These are phyloP conservation scores for Pardalotus punctatus DNA, from an alignment of 2,113 vertebrate species.

Conservation along the genomic window DNA sequence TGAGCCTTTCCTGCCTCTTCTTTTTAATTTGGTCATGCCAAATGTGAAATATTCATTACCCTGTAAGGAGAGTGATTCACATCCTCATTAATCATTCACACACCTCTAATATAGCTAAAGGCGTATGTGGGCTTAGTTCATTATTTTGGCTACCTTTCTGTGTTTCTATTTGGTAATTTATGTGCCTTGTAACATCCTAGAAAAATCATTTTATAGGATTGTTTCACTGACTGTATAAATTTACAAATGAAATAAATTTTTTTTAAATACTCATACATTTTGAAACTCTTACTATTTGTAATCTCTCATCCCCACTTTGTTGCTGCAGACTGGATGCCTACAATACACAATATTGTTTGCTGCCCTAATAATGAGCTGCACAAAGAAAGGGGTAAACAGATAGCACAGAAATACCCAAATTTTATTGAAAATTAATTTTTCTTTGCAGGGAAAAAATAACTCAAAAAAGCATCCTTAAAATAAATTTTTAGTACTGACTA, in stretches of 20 bases:
- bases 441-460: background rate
- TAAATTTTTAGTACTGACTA: background rate
- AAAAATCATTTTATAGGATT: constrained; percentile 50
- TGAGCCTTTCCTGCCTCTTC: background rate
- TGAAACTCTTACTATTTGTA: background rate
- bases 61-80: background rate
- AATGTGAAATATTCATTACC: background rate
- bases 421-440: background rate
- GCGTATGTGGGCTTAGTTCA: background rate
- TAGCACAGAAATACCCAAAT: background rate
- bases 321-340: background rate
- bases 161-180: constrained; percentile 63
- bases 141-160: constrained; percentile 45
- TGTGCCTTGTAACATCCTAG: constrained; percentile 54
- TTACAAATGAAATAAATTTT: constrained; percentile 52
- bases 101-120: background rate
- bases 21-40: background rate
- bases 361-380: background rate
- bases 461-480: background rate
- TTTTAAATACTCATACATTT: background rate
- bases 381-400: background rate
- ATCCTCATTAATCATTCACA: background rate
- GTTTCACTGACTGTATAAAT: constrained; percentile 62
- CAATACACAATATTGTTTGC: background rate
- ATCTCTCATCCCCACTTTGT: background rate